A percentile compares a stretch with the other conserved stretches of the same genome.
phyloP scores from a whole-genome alignment of 1,140 invertebrate species.

The Apis dorsata region DNA sequence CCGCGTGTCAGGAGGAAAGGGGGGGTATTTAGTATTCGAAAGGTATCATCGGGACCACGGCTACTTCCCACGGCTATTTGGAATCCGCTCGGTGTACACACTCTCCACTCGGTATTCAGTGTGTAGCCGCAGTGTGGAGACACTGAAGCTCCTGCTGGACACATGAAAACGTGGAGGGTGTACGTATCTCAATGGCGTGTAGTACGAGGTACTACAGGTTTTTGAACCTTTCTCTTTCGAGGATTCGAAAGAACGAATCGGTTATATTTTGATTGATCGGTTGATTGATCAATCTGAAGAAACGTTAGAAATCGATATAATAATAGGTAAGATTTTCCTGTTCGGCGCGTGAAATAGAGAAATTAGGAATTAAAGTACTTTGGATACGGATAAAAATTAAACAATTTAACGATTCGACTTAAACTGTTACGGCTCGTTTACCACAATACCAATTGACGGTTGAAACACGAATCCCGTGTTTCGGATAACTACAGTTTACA shows the following conservation, averaged over 20 bases:
- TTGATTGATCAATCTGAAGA: no score
- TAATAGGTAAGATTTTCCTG: no score
- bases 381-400: no score
- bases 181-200: not conserved
- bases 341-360: no score
- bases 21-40: constrained; percentile 74
- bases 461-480: not conserved
- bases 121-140: not conserved
- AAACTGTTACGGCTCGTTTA: not conserved
- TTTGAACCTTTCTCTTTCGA: not conserved
- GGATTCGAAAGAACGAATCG: no score
- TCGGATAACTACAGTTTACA: not conserved
- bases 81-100: constrained; percentile 67
- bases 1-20: not conserved
- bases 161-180: constrained; percentile 57
- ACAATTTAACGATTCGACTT: not conserved
- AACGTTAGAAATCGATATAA: no score
- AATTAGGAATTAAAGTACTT: no score
- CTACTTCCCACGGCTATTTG: constrained; percentile 79
- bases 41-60: constrained; percentile 62
- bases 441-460: not conserved
- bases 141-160: constrained; percentile 16
- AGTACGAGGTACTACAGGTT: not conserved
- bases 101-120: constrained; percentile 67
- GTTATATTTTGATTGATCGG: no score